phyloP scores from a whole-genome alignment of 35 echinoderm and acorn worm species.

The Ptychodera flava region DNA sequence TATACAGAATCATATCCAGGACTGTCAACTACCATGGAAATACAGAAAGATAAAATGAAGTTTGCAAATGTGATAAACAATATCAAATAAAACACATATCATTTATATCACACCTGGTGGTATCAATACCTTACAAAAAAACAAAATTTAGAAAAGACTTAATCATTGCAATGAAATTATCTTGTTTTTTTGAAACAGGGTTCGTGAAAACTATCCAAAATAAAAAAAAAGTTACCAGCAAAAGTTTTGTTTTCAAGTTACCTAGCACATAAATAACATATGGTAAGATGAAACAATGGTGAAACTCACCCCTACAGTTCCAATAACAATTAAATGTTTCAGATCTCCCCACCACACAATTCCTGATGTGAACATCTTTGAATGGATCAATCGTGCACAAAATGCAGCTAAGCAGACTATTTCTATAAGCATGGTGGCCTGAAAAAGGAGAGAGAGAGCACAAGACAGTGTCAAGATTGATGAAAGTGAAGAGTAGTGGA shows the following conservation, averaged over 20 bases:
- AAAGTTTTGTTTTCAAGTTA: background rate
- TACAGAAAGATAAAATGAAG: background rate
- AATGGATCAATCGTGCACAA: constrained; percentile 50
- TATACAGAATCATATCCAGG: constrained; percentile 76
- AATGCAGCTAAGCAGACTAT: constrained; percentile 58
- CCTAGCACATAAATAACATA: background rate
- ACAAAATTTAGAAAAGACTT: background rate
- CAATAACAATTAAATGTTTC: constrained; percentile 58
- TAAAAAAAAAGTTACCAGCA: background rate
- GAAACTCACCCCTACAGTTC: constrained; percentile 61
- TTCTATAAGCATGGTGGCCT: constrained; percentile 77
- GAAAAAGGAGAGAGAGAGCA: background rate
- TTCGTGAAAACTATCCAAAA: no score
- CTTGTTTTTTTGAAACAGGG: background rate
- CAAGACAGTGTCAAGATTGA: no score
- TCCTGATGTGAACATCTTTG: constrained; percentile 46
- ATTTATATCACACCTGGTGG: no score
- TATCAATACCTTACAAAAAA: no score
- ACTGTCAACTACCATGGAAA: constrained; percentile 33
- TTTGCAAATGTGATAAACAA: background rate
- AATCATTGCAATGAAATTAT: background rate
- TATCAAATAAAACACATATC: background rate
- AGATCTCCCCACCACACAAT: constrained; percentile 64
- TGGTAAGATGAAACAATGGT: no score
- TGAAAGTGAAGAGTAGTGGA: no score